Evolutionary conservation across 2,888 invertebrate genomes (phyloP).

Genomic region (Eupithecia inturbata): DNA sequence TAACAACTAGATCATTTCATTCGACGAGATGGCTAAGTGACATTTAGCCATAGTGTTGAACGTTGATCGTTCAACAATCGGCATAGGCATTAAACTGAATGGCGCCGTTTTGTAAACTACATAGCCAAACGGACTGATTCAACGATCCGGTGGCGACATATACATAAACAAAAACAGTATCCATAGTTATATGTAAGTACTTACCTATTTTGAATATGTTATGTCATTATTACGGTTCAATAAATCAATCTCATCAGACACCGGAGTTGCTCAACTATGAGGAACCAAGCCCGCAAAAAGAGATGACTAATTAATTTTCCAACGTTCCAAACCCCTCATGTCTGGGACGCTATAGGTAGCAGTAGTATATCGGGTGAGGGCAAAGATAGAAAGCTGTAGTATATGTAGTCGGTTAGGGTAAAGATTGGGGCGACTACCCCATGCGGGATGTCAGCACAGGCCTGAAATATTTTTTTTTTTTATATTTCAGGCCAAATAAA

Average conservation of each 20-base stretch:
- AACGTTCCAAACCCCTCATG: conserved; percentile 30
- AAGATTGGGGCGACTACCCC: conserved; percentile 34
- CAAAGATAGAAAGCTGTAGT: conserved; percentile 27
- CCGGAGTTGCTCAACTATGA: conserved; percentile 9
- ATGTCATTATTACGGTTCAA: background rate
- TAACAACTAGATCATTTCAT: no score
- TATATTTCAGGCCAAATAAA: conserved; percentile 28
- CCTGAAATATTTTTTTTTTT: conserved; percentile 8
- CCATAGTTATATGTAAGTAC: no score
- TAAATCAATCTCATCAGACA: background rate
- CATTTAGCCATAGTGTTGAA: no score
- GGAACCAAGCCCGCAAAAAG: conserved; percentile 19
- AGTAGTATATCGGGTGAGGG: conserved; percentile 29
- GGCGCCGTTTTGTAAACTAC: no score
- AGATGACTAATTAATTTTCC: conserved; percentile 34
- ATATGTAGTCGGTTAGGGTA: conserved; percentile 33
- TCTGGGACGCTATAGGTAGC: conserved; percentile 33
- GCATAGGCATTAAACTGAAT: no score
- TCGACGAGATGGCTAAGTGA: no score
- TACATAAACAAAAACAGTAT: no score
- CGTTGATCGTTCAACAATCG: no score
- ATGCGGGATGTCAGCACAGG: conserved; percentile 36
- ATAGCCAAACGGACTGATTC: no score
- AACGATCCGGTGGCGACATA: no score
- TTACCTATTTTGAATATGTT: background rate